Base-by-base conservation (phyloP, 2,113 vertebrate species). In the Narcine bancroftii region DNA sequence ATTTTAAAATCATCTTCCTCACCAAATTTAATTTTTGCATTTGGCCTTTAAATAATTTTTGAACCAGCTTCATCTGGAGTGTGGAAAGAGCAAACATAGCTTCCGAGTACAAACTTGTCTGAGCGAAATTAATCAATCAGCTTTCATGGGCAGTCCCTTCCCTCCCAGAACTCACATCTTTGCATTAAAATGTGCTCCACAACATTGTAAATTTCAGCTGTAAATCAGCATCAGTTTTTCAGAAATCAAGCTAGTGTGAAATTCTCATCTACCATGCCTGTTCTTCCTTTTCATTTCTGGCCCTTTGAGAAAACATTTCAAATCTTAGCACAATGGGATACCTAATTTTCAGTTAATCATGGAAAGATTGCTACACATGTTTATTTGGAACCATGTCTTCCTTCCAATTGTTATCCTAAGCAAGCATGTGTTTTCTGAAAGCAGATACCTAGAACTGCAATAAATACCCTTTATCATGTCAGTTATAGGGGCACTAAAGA, bases 401-500 rank as follows among this genome's bases (percentile, higher is more conserved):
- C 2, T 53, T 63, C 50, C 17, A 39, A 63, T 60, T 39, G n/a
- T 26, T 66, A 39, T 36, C 56, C 87, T 29, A 29, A 2, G 11
- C 63, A 45, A 69, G 65, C 21, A 79, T 47, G 9, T 21, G 33
- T 47, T 91, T 91, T 1, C 26, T 71, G 65, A 21, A 89, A 89
- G 42, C 39, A 65, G 36, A 66, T 42, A 42, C 6, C 33, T 39
- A 39, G 60, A 69, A 91, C 26, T 6, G 65, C 89, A 91, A 47
- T 45, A 69, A 91, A 91, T 91, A 29, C 10, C 69, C 89, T 47
- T 69, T 71, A 91, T 71, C 65, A 89, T 89, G 89, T 45, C 39
- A 71, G 10, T 47, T 71, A 91, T 71, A 39, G 0, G 1, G 45
- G 45, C 65, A 69, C 24, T 17, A 7, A 13, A 45, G 21, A 71